Evolutionary conservation across 1,140 invertebrate genomes (phyloP).

Genomic region (Hyles vespertilio): DNA sequence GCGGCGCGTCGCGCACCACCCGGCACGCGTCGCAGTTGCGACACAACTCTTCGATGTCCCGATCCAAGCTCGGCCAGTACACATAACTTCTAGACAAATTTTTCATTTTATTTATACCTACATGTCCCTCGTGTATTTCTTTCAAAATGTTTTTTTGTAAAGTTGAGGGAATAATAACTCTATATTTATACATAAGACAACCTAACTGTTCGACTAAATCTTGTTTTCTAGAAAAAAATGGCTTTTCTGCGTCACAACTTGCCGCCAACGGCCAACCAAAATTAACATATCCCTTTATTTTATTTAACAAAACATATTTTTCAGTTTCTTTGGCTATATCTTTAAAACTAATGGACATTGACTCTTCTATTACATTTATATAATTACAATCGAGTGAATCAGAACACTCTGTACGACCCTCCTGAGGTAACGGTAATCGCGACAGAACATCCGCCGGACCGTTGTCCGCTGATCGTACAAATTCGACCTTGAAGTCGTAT

Average conservation of each 20-base stretch:
- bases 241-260: conserved; percentile 23
- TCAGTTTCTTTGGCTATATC: conserved; percentile 26
- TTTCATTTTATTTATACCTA: conserved; percentile 70
- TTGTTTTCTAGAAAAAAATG: conserved; percentile 25
- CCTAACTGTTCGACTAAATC: conserved; percentile 25
- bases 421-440: conserved; percentile 17
- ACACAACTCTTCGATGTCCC: conserved; percentile 45
- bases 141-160: conserved; percentile 41
- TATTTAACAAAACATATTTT: conserved; percentile 23
- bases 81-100: conserved; percentile 55
- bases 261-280: conserved; percentile 30
- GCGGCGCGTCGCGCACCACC: conserved; percentile 27
- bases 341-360: conserved; percentile 26
- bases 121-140: conserved; percentile 61
- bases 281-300: conserved; percentile 28
- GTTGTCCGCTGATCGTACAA: conserved; percentile 23
- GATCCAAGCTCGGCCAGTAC: conserved; percentile 67
- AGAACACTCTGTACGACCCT: neutral
- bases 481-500: conserved; percentile 34
- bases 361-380: conserved; percentile 18
- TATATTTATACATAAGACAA: conserved; percentile 39
- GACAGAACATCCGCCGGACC: conserved; percentile 29
- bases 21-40: conserved; percentile 29
- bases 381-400: neutral
- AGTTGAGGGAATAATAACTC: conserved; percentile 51